Percentiles rank a stretch among this genome's conserved stretches.
phyloP scores from a whole-genome alignment of 35 echinoderm and acorn worm species.

The Apostichopus parvimensis region DNA sequence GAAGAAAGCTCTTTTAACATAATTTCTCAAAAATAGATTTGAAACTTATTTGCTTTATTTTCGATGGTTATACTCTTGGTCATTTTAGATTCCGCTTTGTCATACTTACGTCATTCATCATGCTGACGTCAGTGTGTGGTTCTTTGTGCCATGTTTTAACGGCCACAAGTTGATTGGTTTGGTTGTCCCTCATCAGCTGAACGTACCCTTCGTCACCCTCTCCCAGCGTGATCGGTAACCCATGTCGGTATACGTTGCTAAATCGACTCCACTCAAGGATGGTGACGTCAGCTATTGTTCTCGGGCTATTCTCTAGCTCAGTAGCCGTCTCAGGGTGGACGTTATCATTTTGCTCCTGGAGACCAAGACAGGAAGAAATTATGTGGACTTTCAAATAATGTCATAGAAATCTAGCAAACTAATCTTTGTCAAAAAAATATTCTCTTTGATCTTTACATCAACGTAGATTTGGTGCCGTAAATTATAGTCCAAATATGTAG shows the following conservation, averaged over 20 bases:
- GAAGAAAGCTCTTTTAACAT: no score
- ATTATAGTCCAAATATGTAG: no score
- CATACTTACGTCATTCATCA: constrained; percentile 37
- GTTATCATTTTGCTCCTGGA: neutral
- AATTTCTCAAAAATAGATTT: no score
- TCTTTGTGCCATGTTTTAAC: constrained; percentile 46
- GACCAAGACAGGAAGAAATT: no score
- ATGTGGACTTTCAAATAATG: no score
- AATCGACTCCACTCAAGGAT: constrained; percentile 34
- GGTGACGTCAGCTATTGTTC: constrained; percentile 14
- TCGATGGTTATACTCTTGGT: neutral
- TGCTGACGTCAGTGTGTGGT: constrained; percentile 19
- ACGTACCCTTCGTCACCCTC: constrained; percentile 34
- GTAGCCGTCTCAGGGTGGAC: neutral
- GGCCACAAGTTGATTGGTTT: constrained; percentile 12
- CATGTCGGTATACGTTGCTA: constrained; percentile 10
- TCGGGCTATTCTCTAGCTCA: neutral
- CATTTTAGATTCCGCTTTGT: neutral
- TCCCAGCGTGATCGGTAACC: constrained; percentile 23
- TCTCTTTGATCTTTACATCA: no score
- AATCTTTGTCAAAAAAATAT: no score
- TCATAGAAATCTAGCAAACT: no score
- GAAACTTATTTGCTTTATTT: no score
- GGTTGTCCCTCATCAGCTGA: constrained; percentile 24
- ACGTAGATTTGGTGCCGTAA: no score